Conservation (phyloP, 1,140 invertebrate genomes). For the Zaprionus taronus region DNA sequence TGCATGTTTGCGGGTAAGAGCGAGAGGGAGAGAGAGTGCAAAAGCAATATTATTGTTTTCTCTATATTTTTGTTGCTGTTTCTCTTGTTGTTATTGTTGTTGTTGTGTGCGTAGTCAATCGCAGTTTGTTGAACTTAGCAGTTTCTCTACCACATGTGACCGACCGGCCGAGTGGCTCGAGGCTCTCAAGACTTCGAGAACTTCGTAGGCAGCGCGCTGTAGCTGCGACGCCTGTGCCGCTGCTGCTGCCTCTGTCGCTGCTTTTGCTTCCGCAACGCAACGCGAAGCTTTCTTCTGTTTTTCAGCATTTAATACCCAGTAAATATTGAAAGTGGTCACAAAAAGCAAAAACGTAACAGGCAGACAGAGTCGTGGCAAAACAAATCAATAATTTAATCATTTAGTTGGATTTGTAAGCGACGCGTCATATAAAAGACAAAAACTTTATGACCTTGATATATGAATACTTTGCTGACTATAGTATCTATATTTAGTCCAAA, state of each 20-base stretch:
- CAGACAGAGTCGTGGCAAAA: no score
- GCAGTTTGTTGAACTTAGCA: slow-evolving; percentile 64
- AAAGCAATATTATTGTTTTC: slow-evolving; percentile 22
- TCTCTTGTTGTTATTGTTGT: slow-evolving; percentile 32
- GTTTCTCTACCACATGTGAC: slow-evolving; percentile 57
- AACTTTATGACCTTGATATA: no score
- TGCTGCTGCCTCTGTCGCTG: slow-evolving; percentile 30
- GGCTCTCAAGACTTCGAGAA: slow-evolving; percentile 55
- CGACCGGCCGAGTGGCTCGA: slow-evolving; percentile 73
- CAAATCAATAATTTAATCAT: no score
- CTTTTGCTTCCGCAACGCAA: slow-evolving; percentile 56
- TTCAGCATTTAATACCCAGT: slow-evolving; percentile 7
- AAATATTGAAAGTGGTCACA: no score
- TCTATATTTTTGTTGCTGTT: slow-evolving; percentile 37
- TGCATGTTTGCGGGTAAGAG: slow-evolving; percentile 29
- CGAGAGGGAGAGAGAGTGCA: not conserved
- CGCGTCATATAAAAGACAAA: no score
- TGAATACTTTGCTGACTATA: no score
- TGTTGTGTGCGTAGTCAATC: slow-evolving; percentile 49
- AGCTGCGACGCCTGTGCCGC: not conserved
- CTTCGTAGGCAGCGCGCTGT: slow-evolving; percentile 44
- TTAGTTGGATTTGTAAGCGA: no score
- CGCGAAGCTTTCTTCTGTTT: slow-evolving; percentile 40
- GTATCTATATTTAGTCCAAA: no score
- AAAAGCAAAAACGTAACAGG: no score